Conservation (phyloP, 2,113 vertebrate species). For the Apteryx owenii region DNA sequence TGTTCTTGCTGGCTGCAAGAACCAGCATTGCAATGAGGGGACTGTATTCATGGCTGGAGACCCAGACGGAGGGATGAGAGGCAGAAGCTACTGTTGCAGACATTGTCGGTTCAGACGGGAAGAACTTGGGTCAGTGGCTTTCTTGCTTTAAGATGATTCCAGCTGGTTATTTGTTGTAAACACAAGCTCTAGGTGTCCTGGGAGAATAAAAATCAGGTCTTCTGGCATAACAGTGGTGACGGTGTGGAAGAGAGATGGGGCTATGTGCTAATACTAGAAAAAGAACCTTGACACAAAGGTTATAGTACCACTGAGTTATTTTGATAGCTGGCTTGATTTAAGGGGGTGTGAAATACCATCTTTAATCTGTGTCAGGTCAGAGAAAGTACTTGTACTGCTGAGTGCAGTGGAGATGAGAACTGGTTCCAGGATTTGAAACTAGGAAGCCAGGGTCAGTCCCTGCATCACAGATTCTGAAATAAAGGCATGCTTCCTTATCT, state of each 20-base stretch:
- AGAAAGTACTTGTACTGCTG: background rate
- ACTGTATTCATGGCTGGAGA: background rate
- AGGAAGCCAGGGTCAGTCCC: background rate
- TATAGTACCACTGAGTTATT: background rate
- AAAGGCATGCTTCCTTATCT: background rate
- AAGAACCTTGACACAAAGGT: background rate
- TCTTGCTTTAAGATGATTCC: background rate
- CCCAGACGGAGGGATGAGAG: background rate
- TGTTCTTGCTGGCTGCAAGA: background rate
- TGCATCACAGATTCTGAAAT: background rate
- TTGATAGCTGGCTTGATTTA: background rate
- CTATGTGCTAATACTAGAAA: background rate
- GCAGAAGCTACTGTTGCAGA: background rate
- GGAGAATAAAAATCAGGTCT: rapidly evolving
- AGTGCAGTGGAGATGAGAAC: background rate
- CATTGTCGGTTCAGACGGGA: background rate
- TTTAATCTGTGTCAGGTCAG: background rate
- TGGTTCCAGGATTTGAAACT: background rate
- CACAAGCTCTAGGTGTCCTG: background rate
- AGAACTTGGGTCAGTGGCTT: background rate
- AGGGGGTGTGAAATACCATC: background rate
- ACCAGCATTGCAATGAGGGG: background rate
- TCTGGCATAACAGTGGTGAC: background rate
- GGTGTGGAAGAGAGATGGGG: background rate
- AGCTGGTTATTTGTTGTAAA: background rate